Percentiles rank a stretch among this genome's conserved stretches.
Evolutionary conservation across 2,797 vertebrate species (phyloP).

Genomic region (Nannoperca australis): DNA sequence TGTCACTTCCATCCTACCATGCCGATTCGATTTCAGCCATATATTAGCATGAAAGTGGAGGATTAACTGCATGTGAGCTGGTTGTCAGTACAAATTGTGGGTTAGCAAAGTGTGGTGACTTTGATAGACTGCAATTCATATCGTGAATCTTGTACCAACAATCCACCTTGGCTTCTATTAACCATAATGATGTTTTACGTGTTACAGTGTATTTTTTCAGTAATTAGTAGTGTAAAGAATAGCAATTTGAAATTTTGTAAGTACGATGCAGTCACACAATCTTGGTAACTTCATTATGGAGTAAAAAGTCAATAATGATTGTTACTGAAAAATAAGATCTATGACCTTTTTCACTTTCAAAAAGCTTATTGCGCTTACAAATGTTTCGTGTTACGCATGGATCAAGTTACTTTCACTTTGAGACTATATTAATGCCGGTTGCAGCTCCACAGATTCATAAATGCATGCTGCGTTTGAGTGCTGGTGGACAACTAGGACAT

Average conservation of each 20-base stretch:
- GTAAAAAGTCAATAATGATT: too few relatives aligned
- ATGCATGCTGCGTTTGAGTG: too few relatives aligned
- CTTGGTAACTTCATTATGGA: not conserved
- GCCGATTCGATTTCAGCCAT: conserved; percentile 22
- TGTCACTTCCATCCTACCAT: conserved; percentile 3
- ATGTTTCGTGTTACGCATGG: too few relatives aligned
- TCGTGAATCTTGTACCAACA: not conserved
- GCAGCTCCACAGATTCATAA: too few relatives aligned
- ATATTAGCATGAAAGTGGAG: conserved; percentile 7
- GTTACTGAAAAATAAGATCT: too few relatives aligned
- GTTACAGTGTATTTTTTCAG: not conserved
- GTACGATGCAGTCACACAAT: not conserved
- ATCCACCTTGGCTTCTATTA: not conserved
- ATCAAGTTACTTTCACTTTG: too few relatives aligned
- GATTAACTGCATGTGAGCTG: conserved; percentile 12
- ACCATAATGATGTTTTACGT: not conserved
- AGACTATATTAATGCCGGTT: too few relatives aligned
- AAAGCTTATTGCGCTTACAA: too few relatives aligned
- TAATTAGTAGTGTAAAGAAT: not conserved
- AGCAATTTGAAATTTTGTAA: not conserved
- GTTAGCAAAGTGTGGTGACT: not conserved
- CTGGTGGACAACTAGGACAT: too few relatives aligned
- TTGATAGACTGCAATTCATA: not conserved
- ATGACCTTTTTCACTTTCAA: too few relatives aligned
- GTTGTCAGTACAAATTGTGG: not conserved